A percentile compares a stretch with the other conserved stretches of the same genome.
phyloP scores from a whole-genome alignment of 2,888 invertebrate genomes.

The Melinopterus prodromus region DNA sequence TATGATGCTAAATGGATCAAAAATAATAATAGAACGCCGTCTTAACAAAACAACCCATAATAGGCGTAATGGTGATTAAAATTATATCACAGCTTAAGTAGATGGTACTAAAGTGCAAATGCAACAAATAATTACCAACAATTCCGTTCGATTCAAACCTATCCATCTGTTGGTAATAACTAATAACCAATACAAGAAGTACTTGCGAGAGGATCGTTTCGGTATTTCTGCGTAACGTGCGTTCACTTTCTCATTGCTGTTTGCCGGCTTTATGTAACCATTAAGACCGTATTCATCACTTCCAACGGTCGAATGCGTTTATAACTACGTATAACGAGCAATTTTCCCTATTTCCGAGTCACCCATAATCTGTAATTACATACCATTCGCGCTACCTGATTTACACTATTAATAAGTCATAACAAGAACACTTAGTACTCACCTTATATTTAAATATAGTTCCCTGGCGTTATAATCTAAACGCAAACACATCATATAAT shows the following conservation, averaged over 20 bases:
- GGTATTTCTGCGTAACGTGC: background rate
- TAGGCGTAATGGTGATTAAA: background rate
- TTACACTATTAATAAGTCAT: background rate
- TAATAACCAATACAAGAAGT: background rate
- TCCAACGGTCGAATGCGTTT: background rate
- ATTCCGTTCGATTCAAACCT: background rate
- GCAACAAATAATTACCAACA: background rate
- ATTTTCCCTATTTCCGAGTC: background rate
- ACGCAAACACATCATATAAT: background rate
- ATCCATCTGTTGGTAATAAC: background rate
- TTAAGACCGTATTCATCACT: background rate
- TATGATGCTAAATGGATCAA: background rate
- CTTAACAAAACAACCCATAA: background rate
- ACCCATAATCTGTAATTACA: background rate
- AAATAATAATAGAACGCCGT: background rate
- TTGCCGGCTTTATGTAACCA: background rate
- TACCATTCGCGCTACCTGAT: background rate
- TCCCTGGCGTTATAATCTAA: background rate
- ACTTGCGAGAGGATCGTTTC: background rate
- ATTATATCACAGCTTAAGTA: background rate
- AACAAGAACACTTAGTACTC: background rate
- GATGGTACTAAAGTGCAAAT: background rate
- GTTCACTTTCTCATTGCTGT: background rate
- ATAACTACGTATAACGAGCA: background rate
- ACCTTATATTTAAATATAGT: background rate